phyloP scores from a whole-genome alignment of 2,888 invertebrate species.

The Diarsia rubi region DNA sequence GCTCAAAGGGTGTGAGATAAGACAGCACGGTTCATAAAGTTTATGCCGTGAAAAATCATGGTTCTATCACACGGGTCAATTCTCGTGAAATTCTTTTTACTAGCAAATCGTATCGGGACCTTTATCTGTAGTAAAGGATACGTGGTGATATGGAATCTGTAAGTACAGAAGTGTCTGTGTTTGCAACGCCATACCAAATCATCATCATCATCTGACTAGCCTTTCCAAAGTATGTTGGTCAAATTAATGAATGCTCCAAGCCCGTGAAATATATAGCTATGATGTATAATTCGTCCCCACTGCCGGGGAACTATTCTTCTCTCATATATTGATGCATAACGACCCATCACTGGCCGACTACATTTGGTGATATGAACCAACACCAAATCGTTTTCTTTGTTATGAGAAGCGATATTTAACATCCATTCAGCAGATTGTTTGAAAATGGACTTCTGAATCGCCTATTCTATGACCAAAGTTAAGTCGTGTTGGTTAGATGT shows the following conservation, averaged over 20 bases:
- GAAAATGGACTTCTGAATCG: not conserved
- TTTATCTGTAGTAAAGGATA: slow-evolving; percentile 47
- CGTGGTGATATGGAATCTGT: not conserved
- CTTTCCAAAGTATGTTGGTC: too few relatives aligned
- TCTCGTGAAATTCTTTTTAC: slow-evolving; percentile 63
- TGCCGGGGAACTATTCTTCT: not conserved
- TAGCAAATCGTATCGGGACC: slow-evolving; percentile 47
- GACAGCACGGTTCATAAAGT: slow-evolving; percentile 76
- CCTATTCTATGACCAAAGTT: not conserved
- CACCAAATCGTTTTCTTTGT: not conserved
- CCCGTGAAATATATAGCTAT: too few relatives aligned
- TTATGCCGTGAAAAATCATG: slow-evolving; percentile 74
- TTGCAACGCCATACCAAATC: not conserved
- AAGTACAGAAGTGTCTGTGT: slow-evolving; percentile 21
- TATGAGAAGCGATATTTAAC: not conserved
- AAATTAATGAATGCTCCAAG: too few relatives aligned
- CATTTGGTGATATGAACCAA: not conserved
- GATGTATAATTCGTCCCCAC: not conserved
- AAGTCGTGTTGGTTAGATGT: slow-evolving; percentile 24
- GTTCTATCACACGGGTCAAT: slow-evolving; percentile 71
- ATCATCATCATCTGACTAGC: too few relatives aligned
- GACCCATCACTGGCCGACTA: not conserved
- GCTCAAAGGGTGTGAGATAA: slow-evolving; percentile 69
- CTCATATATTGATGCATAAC: not conserved
- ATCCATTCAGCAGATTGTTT: not conserved